Evolutionary conservation across 2,797 vertebrate genomes (phyloP).

Genomic region (Pipistrellus nathusii): DNA sequence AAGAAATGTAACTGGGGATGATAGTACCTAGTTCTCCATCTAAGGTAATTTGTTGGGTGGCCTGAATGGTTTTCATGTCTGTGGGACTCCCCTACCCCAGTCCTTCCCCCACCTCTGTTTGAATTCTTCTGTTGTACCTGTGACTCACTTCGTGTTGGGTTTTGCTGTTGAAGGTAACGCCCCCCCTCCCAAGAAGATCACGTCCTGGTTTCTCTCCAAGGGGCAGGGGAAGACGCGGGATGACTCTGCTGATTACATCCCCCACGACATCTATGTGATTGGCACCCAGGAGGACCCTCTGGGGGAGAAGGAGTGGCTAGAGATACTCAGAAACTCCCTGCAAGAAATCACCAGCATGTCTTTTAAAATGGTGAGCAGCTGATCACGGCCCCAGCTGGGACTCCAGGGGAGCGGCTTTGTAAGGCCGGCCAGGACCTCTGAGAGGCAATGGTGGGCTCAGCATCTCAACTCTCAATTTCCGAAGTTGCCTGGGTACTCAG

Average conservation of each 20-base stretch:
- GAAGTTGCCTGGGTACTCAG: background rate
- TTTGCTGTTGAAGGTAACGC: constrained; percentile 92
- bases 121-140: constrained; percentile 23
- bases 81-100: background rate
- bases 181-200: constrained; percentile 93
- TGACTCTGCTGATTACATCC: constrained; percentile 97
- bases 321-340: constrained; percentile 92
- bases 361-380: constrained; percentile 94
- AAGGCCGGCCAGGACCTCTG: background rate
- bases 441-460: background rate
- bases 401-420: background rate
- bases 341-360: constrained; percentile 95
- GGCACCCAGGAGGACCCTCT: constrained; percentile 97
- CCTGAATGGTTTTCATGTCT: background rate
- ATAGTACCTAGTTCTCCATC: background rate
- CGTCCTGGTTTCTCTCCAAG: constrained; percentile 98
- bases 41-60: background rate
- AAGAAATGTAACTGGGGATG: background rate
- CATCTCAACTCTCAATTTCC: background rate
- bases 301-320: constrained; percentile 96
- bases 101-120: background rate
- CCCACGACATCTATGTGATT: constrained; percentile 97
- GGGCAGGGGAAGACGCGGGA: constrained; percentile 97
- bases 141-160: constrained; percentile 81
- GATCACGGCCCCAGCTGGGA: rapidly evolving